Base-by-base conservation (phyloP, 2,888 invertebrate species). In the Rotaria magnacalcarata region DNA sequence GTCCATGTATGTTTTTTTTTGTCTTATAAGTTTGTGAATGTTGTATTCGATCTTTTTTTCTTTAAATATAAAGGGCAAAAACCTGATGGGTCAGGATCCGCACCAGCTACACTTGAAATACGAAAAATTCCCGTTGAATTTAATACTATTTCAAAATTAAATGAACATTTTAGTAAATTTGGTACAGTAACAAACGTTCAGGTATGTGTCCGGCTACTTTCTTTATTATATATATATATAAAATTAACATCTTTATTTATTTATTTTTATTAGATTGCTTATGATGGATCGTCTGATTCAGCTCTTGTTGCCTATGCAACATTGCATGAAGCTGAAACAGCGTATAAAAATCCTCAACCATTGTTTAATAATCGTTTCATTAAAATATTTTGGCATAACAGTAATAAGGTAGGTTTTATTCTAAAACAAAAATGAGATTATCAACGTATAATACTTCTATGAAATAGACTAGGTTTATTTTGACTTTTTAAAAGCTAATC, bases 351-450 rank as follows among this genome's bases (percentile, higher is more conserved):
- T 90, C 96, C 96, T 0, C 97, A 97, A 91, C 97, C 99, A 0
- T 96, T 99, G 8, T 93, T 99, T 85, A 98, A 98, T 91, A 99
- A 99, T 91, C 93, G 99, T 84, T 99, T 99, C 90, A 97, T 99
- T 89, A 96, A 96, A 90, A 95, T 98, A 2, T 97, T 97, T 92
- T 98, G 97, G 97, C 96, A 80, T n/a, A 80, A 80, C 47, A 43
- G 24, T 21, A 80, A 80, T 80, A 80, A 80, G 16, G 80, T 80
- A 80, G 47, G 10, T 67, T 54, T 54, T 21, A 54, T 21, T 21
- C 2, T 21, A 54, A 54, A 21, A 19, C 0, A 6, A 54, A 54
- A 21, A 54, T 21, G 21, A 52, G 16, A 16, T 16, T 16, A 3
- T 11, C 52, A 16, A 52, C 50, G 14, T 14, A 50, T 11, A 50